phyloP scores from a whole-genome alignment of 2,797 vertebrate genomes.

The Pipistrellus pygmaeus region DNA sequence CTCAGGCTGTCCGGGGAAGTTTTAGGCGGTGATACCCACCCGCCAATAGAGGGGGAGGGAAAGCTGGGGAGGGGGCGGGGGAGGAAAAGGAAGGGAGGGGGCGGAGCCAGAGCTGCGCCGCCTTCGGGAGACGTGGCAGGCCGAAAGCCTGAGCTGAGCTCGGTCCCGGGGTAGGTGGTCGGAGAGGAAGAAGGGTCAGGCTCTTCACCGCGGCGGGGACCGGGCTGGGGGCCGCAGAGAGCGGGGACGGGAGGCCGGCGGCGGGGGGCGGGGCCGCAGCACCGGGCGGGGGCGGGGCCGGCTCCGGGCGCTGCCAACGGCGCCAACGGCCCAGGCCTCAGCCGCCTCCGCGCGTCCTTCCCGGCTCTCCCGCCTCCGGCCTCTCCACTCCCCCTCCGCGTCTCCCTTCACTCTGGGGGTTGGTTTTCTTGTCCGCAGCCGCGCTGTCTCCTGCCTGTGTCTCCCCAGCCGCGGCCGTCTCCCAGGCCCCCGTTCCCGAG shows the following conservation, averaged over 20 bases:
- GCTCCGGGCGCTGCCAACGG: neutral
- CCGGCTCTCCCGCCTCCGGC: fast-evolving
- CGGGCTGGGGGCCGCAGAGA: too few relatives aligned
- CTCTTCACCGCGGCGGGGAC: fast-evolving
- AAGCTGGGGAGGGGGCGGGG: neutral
- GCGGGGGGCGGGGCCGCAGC: neutral
- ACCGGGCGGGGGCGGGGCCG: neutral
- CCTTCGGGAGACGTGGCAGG: neutral
- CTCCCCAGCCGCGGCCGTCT: neutral
- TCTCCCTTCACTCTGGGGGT: neutral
- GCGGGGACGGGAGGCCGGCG: fast-evolving
- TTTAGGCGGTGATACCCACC: constrained; percentile 54
- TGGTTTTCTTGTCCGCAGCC: neutral
- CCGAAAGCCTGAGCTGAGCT: too few relatives aligned
- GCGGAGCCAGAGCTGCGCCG: neutral
- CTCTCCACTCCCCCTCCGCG: fast-evolving
- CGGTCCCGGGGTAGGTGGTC: neutral
- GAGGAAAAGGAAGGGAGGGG: neutral
- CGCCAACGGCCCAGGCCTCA: fast-evolving
- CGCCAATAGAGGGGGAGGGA: neutral
- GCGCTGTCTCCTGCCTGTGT: neutral
- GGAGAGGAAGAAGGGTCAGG: neutral
- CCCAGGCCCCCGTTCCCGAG: neutral
- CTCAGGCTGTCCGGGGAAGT: constrained; percentile 50
- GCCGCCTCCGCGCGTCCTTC: fast-evolving